A percentile compares a stretch with the other conserved stretches of the same genome.
Evolutionary conservation across 2,797 vertebrate species (phyloP).

Genomic region (Myiotriccus ornatus): DNA sequence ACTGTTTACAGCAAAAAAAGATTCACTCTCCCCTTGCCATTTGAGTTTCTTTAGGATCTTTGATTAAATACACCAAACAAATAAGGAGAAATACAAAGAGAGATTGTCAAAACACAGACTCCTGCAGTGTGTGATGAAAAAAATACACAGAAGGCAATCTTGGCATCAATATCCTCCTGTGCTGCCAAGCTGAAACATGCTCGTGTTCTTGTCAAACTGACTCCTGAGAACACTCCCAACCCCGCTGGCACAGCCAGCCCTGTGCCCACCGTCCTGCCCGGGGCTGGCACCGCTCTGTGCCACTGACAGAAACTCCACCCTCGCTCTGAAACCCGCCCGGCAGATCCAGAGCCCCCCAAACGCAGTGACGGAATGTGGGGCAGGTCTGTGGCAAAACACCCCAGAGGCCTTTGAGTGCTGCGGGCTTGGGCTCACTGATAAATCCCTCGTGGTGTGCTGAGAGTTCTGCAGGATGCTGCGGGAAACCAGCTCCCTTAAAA

Average conservation of each 20-base stretch:
- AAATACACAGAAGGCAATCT: not conserved
- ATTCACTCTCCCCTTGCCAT: not conserved
- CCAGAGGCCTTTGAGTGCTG: not conserved
- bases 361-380: rapidly evolving
- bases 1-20: not conserved
- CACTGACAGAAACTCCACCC: not conserved
- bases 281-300: not conserved
- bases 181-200: not conserved
- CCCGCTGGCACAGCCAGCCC: not conserved
- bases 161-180: not conserved
- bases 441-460: not conserved
- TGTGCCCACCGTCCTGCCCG: not conserved
- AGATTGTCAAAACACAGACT: conserved; percentile 20
- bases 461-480: not conserved
- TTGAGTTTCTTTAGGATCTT: not conserved
- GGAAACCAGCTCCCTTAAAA: not conserved
- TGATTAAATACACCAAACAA: not conserved
- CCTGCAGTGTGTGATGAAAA: not conserved
- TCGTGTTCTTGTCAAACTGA: not conserved
- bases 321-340: not conserved
- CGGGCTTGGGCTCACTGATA: not conserved
- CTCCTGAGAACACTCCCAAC: not conserved
- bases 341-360: not conserved
- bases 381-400: not conserved
- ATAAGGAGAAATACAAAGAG: conserved; percentile 12